Evolutionary conservation across 2,888 invertebrate species (phyloP), one percentile per base, ranked within the genome.

Genomic region (Drosophila prolongata): DNA sequence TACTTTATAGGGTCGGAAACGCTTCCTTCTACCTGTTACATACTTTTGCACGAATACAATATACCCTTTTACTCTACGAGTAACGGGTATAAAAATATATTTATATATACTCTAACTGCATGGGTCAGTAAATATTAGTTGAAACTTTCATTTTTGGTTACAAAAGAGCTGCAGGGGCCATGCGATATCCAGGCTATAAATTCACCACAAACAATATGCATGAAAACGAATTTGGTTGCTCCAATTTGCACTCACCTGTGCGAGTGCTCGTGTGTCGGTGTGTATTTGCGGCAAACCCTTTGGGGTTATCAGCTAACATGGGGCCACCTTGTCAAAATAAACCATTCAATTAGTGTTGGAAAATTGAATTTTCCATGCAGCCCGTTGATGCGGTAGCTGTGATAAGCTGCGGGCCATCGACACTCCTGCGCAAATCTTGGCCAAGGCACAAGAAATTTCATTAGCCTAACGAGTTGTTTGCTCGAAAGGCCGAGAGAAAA

Each of bases 401-500:
- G 82, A 82, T 85, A 82, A 82, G 82, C 82, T 79, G 74, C 65
- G 68, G 81, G 77, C 77, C 66, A 79, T 69, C 59, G 59, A 59
- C 60, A 40, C 52, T 49, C 54, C 49, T 27, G 16, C 49, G 19
- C 30, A 24, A n/a, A 44, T n/a, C 54, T 47, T 58, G 40, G 46
- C 47, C 59, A 72, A 35, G 43, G 54, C 44, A 42, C 53, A 42
- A 74, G 76, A 86, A 84, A 83, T 84, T 84, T 86, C 84, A 84
- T 84, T 86, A 84, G 73, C 79, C 68, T 79, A 84, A 84, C 83
- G 87, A 86, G 80, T 83, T 83, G 79, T 84, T 86, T 86, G 77
- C 86, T 62, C 42, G 58, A 74, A 58, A 64, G 77, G 76, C 79
- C 66, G 76, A 78, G 62, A 64, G 54, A 60, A 73, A 62, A 79